Evolutionary conservation across 2,888 invertebrate genomes (phyloP), one percentile per base, ranked within the genome.

Genomic region (Mylabris sibirica): DNA sequence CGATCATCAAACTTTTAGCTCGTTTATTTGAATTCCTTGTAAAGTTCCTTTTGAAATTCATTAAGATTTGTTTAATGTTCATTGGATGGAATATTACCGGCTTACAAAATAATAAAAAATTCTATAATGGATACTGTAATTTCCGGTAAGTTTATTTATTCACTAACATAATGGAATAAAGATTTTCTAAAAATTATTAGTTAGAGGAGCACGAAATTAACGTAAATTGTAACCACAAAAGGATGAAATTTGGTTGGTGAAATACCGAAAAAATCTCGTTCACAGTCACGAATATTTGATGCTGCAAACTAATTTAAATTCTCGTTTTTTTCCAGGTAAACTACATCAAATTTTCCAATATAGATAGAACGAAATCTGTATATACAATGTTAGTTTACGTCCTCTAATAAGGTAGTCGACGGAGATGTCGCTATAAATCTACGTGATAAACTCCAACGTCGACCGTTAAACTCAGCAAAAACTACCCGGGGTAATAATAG

Each of bases 21-120:
- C 44, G 44, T 44, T 44, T 17, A 44, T 44, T 44, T 44, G 17
- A 44, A 44, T 41, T 41, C 41, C 41, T 30, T 38, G 38, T 38
- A 38, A 38, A 5, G 38, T 38, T 11, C 11, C 12, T 38, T 38
- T 41, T 41, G 0, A 4, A 41, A 12, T 12, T 41, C 41, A 14
- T 41, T 41, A 41, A 12, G 41, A 11, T 35, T 35, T 35, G 35
- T 9, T 41, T 14, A 41, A 14, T n/a, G n/a, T 41, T 41, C 14
- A 14, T 41, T n/a, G 41, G 41, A 41, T n/a, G 41, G 41, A 41
- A 14, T 14, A 14, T 41, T 12, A 11, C 41, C 14, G 14, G 11
- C 35, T 35, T 11, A 35, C 35, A 35, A 35, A 35, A 35, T 12
- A 35, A 35, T 35, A 2, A 11, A 35, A 35, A 35, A 35, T 35